Base-by-base conservation (phyloP, 1,140 invertebrate species). In the Euwallacea similis region DNA sequence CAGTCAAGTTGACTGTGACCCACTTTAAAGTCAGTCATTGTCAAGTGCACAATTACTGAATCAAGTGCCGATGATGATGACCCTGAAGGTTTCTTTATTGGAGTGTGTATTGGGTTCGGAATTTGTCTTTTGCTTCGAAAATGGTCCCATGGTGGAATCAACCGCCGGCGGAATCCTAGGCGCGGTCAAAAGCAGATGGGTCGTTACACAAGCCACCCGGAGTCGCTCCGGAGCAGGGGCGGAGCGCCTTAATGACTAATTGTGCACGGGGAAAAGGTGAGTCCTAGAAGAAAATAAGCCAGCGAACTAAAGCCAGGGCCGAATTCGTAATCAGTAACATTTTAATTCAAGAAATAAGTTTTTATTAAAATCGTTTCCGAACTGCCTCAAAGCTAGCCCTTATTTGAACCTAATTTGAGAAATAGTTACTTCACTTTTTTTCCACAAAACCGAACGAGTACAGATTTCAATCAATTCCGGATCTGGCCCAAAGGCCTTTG, bases 11-110 rank as follows among this genome's bases (percentile, higher is more conserved):
- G 66, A 58, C 58, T 68, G 66, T 68, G 66, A 68, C 66, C 66
- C 46, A 68, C 66, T 68, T 61, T 42, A 68, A 68, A 68, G 66
- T 68, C 66, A 68, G 66, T 68, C 66, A 68, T 60, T 68, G 66
- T 68, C 66, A 68, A 68, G 66, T 60, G 33, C 66, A 68, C 56
- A 66, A 58, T 66, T 66, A 66, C 58, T 58, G 53, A 66, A 66
- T 66, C 65, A 66, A 66, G 65, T 66, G 65, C 47, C 21, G 21
- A 41, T 44, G 15, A 41, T 11, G 65, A 56, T 46, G 65, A 66
- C 65, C 65, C 53, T 66, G 65, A 58, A 10, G 65, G 41, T 58
- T 66, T 56, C 54, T 46, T 42, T 33, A 10, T 66, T 47, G 21
- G 33, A 42, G 50, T 53, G 15, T 53, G 50, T 33, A 33, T 33